Conservation (phyloP, 2,113 vertebrate genomes). For the Electrona antarctica region DNA sequence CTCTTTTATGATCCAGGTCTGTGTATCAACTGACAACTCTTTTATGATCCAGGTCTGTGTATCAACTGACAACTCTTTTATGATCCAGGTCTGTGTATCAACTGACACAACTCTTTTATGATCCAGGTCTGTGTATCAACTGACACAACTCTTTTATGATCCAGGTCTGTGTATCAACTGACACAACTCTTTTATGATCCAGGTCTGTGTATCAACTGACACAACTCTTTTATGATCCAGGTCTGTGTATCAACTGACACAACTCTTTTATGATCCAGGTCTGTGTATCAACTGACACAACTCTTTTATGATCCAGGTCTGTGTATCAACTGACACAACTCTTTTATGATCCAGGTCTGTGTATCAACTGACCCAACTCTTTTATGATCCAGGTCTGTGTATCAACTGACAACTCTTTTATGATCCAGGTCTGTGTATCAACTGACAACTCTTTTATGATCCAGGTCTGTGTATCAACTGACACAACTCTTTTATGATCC, state of each 20-base stretch:
- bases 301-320: slow-evolving; percentile 75
- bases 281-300: slow-evolving; percentile 79
- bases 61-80: slow-evolving; percentile 77
- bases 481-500: slow-evolving; percentile 75
- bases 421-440: slow-evolving; percentile 76
- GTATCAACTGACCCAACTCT: slow-evolving; percentile 80
- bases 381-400: slow-evolving; percentile 74
- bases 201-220: slow-evolving; percentile 81
- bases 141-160: slow-evolving; percentile 78
- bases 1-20: slow-evolving; percentile 75
- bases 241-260: slow-evolving; percentile 79
- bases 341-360: slow-evolving; percentile 74
- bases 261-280: slow-evolving; percentile 75
- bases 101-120: slow-evolving; percentile 77
- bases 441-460: slow-evolving; percentile 73
- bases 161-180: slow-evolving; percentile 78
- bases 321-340: slow-evolving; percentile 80
- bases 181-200: slow-evolving; percentile 75
- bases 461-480: slow-evolving; percentile 78
- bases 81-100: slow-evolving; percentile 76
- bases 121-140: slow-evolving; percentile 76
- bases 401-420: slow-evolving; percentile 77
- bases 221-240: slow-evolving; percentile 75
- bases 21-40: slow-evolving; percentile 78
- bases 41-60: slow-evolving; percentile 74